Evolutionary conservation across 2,888 invertebrate species (phyloP), one percentile per base, ranked within the genome.

Genomic region (Druceiella hillmani): DNA sequence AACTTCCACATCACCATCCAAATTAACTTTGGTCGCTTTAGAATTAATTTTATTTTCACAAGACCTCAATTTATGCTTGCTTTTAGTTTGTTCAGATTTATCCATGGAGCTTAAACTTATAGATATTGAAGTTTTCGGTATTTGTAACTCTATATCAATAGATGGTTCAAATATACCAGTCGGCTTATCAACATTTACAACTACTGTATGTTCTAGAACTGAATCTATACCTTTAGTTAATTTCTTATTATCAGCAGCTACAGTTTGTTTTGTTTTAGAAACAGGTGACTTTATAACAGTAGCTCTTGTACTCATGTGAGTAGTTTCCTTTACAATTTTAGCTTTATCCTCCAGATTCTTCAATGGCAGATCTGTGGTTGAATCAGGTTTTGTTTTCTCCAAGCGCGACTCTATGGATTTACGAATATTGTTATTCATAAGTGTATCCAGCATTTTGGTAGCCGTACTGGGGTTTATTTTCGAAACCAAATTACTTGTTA

Each of bases 121-220:
- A 40, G 69, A 71, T 31, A 78, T 69, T 28, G 76, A 75, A 3
- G 73, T 66, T 38, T 73, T 68, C 1, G 77, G 79, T 52, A 79
- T 79, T 62, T 79, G 78, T 46, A 80, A 74, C 62, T 81, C 81
- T 41, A 81, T 61, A 57, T 81, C 81, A 17, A 80, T 62, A 2
- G 82, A 79, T 1, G 83, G 77, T 54, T 82, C 80, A 57, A 83
- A 83, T 51, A 83, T 77, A 4, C 83, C 83, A 0, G 82, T 82
- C 1, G 81, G 81, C 47, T 66, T 66, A 48, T 72, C 71, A 3
- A 66, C 61, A 52, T 68, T 67, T 1, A 70, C 64, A 17, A 69
- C 62, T 12, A 65, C 49, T 9, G 56, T 52, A 43, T 56, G 56
- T 39, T 62, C 62, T n/a, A 54, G 40, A 3, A 48, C 40, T 26